Evolutionary conservation across 2,797 vertebrate genomes (phyloP).

Genomic region (Centroberyx gerrardi): DNA sequence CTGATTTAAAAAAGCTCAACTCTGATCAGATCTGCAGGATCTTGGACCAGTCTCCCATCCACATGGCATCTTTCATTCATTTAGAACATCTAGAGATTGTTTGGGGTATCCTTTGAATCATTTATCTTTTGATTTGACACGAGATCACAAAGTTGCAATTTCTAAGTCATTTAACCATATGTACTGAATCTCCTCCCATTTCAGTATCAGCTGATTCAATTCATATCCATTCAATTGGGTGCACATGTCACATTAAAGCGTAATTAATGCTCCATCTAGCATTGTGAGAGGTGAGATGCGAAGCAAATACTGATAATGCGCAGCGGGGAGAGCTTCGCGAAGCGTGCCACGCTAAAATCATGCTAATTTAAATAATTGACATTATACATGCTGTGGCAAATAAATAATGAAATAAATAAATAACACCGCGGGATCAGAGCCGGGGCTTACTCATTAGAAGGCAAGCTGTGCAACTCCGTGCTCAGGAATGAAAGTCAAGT

Average conservation of each 20-base stretch:
- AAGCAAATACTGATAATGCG: slow-evolving; percentile 61
- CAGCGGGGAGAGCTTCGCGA: slow-evolving; percentile 54
- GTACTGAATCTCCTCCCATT: slow-evolving; percentile 25
- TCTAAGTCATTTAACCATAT: slow-evolving; percentile 23
- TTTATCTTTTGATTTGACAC: slow-evolving; percentile 22
- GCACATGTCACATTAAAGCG: slow-evolving; percentile 65
- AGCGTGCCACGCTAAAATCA: slow-evolving; percentile 67
- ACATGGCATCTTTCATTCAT: slow-evolving; percentile 4
- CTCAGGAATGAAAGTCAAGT: slow-evolving; percentile 82
- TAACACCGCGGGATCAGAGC: slow-evolving; percentile 77
- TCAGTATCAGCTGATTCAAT: slow-evolving; percentile 44
- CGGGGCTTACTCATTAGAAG: slow-evolving; percentile 83
- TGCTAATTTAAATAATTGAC: slow-evolving; percentile 83
- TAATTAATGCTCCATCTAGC: slow-evolving; percentile 71
- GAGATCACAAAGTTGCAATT: not conserved
- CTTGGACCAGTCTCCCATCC: slow-evolving; percentile 16
- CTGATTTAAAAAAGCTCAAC: slow-evolving; percentile 28
- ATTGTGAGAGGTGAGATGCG: slow-evolving; percentile 53
- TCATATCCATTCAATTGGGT: slow-evolving; percentile 47
- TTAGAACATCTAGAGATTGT: slow-evolving; percentile 7
- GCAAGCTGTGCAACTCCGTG: slow-evolving; percentile 73
- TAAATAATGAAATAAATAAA: slow-evolving; percentile 82
- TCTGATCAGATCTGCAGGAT: slow-evolving; percentile 11
- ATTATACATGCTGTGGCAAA: slow-evolving; percentile 82
- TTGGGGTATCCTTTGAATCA: slow-evolving; percentile 19